phyloP scores from a whole-genome alignment of 2,797 vertebrate genomes.

The Odontamblyopus rebecca region DNA sequence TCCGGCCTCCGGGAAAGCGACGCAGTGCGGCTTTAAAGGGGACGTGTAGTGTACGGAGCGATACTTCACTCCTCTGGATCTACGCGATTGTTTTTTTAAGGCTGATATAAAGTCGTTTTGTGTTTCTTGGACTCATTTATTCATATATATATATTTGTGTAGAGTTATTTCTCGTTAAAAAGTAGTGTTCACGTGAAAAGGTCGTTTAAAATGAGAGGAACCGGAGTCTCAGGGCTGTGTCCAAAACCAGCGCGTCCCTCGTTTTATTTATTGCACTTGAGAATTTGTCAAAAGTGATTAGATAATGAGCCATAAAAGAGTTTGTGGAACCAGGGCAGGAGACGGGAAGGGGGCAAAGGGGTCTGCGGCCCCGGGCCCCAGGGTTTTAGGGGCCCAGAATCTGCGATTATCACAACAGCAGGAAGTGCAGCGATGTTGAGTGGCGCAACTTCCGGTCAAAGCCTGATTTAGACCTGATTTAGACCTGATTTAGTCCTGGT shows the following conservation, averaged over 20 bases:
- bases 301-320: no score
- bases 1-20: slow-evolving; percentile 52
- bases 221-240: background rate
- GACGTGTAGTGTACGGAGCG: slow-evolving; percentile 60
- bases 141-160: background rate
- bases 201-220: slow-evolving; percentile 1
- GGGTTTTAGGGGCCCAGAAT: no score
- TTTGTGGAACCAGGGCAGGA: no score
- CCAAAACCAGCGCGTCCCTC: background rate
- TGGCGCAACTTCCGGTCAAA: no score
- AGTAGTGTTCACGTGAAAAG: slow-evolving; percentile 6
- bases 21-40: slow-evolving; percentile 75
- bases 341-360: no score
- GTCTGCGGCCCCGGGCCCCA: no score
- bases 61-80: slow-evolving; percentile 87
- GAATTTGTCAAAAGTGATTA: background rate
- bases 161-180: slow-evolving; percentile 4
- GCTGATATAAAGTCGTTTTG: slow-evolving; percentile 23
- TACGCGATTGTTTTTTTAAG: background rate
- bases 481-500: no score
- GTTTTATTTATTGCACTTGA: background rate
- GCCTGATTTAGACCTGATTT: no score
- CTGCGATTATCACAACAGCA: no score
- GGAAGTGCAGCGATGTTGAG: no score
- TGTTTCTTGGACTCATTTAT: slow-evolving; percentile 32